Base-by-base conservation (phyloP, 2,797 vertebrate genomes). In the Botia kubotai region DNA sequence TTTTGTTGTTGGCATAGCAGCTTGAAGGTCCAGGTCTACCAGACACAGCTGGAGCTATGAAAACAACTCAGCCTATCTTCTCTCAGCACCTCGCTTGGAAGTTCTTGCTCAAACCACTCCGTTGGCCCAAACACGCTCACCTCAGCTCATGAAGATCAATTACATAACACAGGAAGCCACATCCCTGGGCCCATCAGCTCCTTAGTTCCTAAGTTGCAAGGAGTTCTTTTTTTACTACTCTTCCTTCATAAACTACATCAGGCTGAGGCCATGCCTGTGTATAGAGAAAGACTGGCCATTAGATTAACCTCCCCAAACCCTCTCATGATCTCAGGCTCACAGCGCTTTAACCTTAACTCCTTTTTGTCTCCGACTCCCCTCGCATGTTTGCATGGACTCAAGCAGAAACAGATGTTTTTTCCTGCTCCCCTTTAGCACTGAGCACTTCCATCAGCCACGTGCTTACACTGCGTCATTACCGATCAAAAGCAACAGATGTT, bases 251-350 rank as follows among this genome's bases (percentile, higher is more conserved):
- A 79, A 71, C 71, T 74, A 79, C 72, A 63, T 75, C 57, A 83
- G 67, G 36, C 48, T 33, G 13, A 33, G 53, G 52, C 14, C 53
- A 52, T 74, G 36, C 46, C 66, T 67, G 26, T 58, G 69, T 39
- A 62, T 12, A 26, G 55, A 62, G 33, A 17, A 79, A 70, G 26
- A 23, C 50, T 46, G 36, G 66, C 19, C 72, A 33, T 58, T 74
- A 79, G 66, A 83, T 83, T 83, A 83, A 83, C 72, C 82, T 79
- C 43, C 62, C 55, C 52, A 68, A 83, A 79, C 72, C 82, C 69
- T 58, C 62, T 33, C 71, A 58, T 48, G n/a, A 50, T 74, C 62
- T 80, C 52, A 74, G 52, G 36, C 71, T 80, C 74, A 26, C 26
- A 58, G 52, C 71, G 74, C 23, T 67, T 68, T 11, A 68, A 46